Evolutionary conservation across 1,140 invertebrate species (phyloP).

Genomic region (Thaumatotibia leucotreta): DNA sequence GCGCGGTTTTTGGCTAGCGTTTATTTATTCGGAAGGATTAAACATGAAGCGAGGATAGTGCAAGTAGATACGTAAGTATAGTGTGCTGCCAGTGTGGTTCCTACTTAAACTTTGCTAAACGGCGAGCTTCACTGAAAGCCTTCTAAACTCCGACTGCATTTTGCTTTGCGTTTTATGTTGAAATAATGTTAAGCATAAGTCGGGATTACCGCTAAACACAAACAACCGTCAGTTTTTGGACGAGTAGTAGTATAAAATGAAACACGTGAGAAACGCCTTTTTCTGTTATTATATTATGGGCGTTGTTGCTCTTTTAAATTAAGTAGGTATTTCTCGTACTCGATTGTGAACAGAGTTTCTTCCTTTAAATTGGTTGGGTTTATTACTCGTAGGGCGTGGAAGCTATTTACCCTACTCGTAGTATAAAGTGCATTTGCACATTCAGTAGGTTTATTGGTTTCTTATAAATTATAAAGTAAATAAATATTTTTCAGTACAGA

Average conservation of each 20-base stretch:
- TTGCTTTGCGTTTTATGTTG: constrained; percentile 46
- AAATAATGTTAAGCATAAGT: constrained; percentile 37
- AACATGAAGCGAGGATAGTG: constrained; percentile 49
- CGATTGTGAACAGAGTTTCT: too few species aligned
- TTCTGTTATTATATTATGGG: background rate
- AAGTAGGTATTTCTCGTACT: too few species aligned
- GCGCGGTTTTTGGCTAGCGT: constrained; percentile 39
- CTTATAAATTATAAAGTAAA: too few species aligned
- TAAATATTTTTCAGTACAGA: too few species aligned
- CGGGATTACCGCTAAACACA: constrained; percentile 24
- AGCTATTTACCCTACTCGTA: too few species aligned
- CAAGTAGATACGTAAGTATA: too few species aligned
- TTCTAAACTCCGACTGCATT: constrained; percentile 57
- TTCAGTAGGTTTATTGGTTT: too few species aligned
- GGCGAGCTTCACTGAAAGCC: constrained; percentile 57
- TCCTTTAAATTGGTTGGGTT: too few species aligned
- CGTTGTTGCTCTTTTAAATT: too few species aligned
- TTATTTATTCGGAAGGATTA: constrained; percentile 68
- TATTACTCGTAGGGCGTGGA: too few species aligned
- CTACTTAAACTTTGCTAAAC: constrained; percentile 71
- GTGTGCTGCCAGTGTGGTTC: constrained; percentile 31
- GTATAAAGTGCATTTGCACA: too few species aligned
- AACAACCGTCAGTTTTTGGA: background rate
- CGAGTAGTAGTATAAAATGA: background rate
- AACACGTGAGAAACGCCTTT: background rate